Evolutionary conservation across 2,113 vertebrate genomes (phyloP).

Genomic region (Eretmodus cyanostictus): DNA sequence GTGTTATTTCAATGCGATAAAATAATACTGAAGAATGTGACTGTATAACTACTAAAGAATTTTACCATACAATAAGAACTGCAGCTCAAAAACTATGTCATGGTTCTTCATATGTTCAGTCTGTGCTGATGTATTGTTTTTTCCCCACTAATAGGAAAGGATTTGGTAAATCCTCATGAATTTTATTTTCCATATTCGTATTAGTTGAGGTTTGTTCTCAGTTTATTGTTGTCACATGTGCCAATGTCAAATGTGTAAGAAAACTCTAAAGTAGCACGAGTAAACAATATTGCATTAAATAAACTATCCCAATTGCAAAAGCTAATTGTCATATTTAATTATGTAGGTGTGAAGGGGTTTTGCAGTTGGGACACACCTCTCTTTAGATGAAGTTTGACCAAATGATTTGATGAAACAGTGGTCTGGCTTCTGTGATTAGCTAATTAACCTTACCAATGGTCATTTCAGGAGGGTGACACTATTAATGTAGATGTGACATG

Average conservation of each 20-base stretch:
- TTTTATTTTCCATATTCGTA: not conserved
- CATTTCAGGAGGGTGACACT: constrained; percentile 88
- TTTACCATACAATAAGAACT: not conserved
- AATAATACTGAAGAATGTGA: not conserved
- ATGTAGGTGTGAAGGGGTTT: not conserved
- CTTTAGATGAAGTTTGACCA: not conserved
- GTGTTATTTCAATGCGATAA: fast-evolving
- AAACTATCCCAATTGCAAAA: not conserved
- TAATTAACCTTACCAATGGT: not conserved
- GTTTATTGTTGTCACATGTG: not conserved
- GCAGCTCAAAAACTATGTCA: not conserved
- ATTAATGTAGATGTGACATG: constrained; percentile 98
- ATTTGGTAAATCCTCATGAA: not conserved
- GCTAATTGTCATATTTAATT: not conserved
- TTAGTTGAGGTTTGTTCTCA: not conserved
- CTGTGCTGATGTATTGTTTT: not conserved
- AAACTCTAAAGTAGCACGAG: not conserved
- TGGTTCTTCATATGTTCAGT: not conserved
- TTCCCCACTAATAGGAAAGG: not conserved
- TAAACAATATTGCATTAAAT: not conserved
- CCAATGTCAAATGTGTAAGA: not conserved
- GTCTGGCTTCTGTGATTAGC: not conserved
- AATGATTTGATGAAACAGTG: not conserved
- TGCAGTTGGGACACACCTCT: not conserved
- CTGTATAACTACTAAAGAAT: not conserved